These are phyloP conservation scores for Pleuronectes platessa DNA, from an alignment of 2,113 vertebrate species.

Conservation along the genomic window DNA sequence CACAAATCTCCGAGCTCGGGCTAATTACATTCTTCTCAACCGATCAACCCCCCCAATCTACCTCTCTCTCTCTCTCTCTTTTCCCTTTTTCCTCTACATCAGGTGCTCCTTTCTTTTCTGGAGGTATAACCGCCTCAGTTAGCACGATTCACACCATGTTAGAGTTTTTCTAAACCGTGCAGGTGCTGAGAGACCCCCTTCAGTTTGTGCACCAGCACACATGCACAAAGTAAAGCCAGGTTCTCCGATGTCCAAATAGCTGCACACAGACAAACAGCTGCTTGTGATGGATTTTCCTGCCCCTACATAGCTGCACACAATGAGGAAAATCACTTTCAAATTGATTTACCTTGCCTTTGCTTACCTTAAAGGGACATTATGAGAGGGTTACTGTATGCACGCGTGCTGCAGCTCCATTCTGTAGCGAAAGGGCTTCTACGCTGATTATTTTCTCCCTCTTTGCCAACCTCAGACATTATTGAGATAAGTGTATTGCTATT, in stretches of 20 bases:
- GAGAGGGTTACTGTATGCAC: not conserved
- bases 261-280: not conserved
- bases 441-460: conserved; percentile 55
- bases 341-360: not conserved
- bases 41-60: not conserved
- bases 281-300: conserved; percentile 10
- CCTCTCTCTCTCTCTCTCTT: not conserved
- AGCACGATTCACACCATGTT: conserved; percentile 17
- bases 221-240: conserved; percentile 1
- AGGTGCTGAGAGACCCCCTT: conserved; percentile 34
- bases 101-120: conserved; percentile 51
- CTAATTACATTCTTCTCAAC: conserved; percentile 73
- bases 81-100: conserved; percentile 33
- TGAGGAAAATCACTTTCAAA: conserved; percentile 34
- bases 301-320: conserved; percentile 2
- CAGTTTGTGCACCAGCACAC: conserved; percentile 22
- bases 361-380: conserved; percentile 25
- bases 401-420: conserved; percentile 27
- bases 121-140: conserved; percentile 23
- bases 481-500: conserved; percentile 51
- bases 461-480: conserved; percentile 40
- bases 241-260: not conserved
- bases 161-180: conserved; percentile 22
- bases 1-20: conserved; percentile 58
- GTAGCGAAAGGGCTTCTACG: conserved; percentile 33